Percentiles rank a stretch among this genome's conserved stretches.
Evolutionary conservation across 2,888 invertebrate species (phyloP).

Genomic region (Parnassius orleans): DNA sequence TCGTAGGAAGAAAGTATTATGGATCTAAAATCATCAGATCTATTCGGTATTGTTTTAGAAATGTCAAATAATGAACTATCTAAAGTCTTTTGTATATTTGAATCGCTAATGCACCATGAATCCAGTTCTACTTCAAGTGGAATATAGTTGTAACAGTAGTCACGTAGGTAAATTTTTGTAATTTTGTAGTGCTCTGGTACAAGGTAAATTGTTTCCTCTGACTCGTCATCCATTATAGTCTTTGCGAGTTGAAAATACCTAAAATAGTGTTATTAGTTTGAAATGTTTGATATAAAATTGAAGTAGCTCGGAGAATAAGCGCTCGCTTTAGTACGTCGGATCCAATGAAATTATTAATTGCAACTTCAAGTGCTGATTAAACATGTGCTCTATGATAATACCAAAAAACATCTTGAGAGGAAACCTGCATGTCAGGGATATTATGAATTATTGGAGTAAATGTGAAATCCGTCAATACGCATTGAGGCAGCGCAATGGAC

Average conservation of each 20-base stretch:
- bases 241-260: slow-evolving; percentile 7
- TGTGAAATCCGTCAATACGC: too few species aligned
- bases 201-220: slow-evolving; percentile 34
- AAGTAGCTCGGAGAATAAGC: too few species aligned
- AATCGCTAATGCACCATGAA: slow-evolving; percentile 54
- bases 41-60: slow-evolving; percentile 58
- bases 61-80: slow-evolving; percentile 41
- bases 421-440: too few species aligned
- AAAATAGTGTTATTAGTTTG: slow-evolving; percentile 4
- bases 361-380: too few species aligned
- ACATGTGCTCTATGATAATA: too few species aligned
- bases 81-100: slow-evolving; percentile 36
- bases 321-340: too few species aligned
- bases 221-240: slow-evolving; percentile 37
- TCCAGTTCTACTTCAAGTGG: slow-evolving; percentile 51
- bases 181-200: slow-evolving; percentile 49
- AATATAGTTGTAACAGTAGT: slow-evolving; percentile 56
- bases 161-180: slow-evolving; percentile 60
- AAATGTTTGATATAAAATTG: too few species aligned
- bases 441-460: too few species aligned
- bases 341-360: too few species aligned
- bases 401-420: too few species aligned
- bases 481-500: too few species aligned
- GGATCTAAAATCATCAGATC: slow-evolving; percentile 48
- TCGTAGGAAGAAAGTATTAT: slow-evolving; percentile 46